These are phyloP conservation scores for Amyelois transitella DNA, from an alignment of 1,140 invertebrate species.

Conservation along the genomic window DNA sequence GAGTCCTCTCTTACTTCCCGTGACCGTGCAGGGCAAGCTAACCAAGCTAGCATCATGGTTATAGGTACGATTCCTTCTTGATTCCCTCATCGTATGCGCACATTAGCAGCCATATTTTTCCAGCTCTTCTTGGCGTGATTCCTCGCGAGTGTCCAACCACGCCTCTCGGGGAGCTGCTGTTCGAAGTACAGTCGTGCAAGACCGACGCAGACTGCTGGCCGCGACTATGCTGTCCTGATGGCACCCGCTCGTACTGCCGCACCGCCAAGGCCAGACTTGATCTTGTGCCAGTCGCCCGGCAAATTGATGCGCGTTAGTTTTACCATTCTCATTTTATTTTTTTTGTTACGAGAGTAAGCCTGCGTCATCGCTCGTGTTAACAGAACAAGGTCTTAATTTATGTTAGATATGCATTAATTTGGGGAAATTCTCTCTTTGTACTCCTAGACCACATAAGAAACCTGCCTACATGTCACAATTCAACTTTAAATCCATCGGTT, in stretches of 20 bases:
- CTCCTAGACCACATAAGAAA: too few species aligned
- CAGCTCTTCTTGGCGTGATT: constrained; percentile 79
- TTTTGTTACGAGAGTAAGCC: not conserved
- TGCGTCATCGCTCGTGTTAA: too few species aligned
- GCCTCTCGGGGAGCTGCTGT: constrained; percentile 79
- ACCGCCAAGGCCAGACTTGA: constrained; percentile 78
- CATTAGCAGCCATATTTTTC: constrained; percentile 16
- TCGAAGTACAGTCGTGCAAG: constrained; percentile 78
- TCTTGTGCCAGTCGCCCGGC: constrained; percentile 74
- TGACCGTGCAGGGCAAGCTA: too few species aligned
- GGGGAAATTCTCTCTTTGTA: too few species aligned
- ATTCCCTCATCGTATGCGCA: too few species aligned
- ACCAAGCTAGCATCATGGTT: too few species aligned
- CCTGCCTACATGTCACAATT: too few species aligned
- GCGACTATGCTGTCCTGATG: constrained; percentile 81
- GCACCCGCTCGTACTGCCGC: constrained; percentile 78
- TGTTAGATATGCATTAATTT: too few species aligned
- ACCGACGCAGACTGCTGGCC: constrained; percentile 81
- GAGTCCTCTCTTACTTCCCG: too few species aligned
- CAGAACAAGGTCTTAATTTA: too few species aligned
- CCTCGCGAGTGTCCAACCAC: constrained; percentile 78
- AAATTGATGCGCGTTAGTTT: constrained; percentile 62
- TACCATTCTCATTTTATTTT: not conserved
- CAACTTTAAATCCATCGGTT: too few species aligned
- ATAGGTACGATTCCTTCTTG: too few species aligned